Percentiles rank a stretch among this genome's conserved stretches.
phyloP scores from a whole-genome alignment of 2,113 vertebrate species.

The Melanotaenia duboulayi region DNA sequence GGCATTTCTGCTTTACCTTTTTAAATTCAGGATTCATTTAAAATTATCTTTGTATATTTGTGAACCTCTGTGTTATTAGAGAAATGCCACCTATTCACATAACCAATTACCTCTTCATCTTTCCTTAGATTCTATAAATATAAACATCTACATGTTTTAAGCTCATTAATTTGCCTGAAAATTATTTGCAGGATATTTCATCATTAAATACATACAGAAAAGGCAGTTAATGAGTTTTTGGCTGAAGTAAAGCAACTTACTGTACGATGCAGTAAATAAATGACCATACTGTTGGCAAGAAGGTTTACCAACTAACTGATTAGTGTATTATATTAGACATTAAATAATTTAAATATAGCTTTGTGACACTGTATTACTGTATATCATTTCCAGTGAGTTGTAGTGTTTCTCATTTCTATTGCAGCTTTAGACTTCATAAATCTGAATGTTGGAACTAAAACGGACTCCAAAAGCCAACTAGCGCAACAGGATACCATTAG shows the following conservation, averaged over 20 bases:
- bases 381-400: slow-evolving; percentile 3
- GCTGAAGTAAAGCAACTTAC: not conserved
- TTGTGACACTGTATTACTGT: not conserved
- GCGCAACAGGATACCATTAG: slow-evolving; percentile 73
- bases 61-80: no score
- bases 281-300: not conserved
- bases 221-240: slow-evolving; percentile 11
- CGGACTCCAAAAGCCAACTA: slow-evolving; percentile 48
- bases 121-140: no score
- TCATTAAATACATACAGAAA: not conserved
- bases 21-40: no score
- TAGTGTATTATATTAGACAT: not conserved
- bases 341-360: slow-evolving; percentile 5
- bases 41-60: no score
- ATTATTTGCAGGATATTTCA: not conserved
- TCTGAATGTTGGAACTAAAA: slow-evolving; percentile 55
- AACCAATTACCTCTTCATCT: no score
- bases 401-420: slow-evolving; percentile 37
- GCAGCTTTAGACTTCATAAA: slow-evolving; percentile 50
- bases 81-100: no score
- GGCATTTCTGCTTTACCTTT: no score
- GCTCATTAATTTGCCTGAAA: not conserved
- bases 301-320: slow-evolving; percentile 12
- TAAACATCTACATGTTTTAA: no score
- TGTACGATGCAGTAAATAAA: not conserved